Evolutionary conservation across 2,888 invertebrate genomes (phyloP), one percentile per base, ranked within the genome.

Genomic region (Caenorhabditis sp.): DNA sequence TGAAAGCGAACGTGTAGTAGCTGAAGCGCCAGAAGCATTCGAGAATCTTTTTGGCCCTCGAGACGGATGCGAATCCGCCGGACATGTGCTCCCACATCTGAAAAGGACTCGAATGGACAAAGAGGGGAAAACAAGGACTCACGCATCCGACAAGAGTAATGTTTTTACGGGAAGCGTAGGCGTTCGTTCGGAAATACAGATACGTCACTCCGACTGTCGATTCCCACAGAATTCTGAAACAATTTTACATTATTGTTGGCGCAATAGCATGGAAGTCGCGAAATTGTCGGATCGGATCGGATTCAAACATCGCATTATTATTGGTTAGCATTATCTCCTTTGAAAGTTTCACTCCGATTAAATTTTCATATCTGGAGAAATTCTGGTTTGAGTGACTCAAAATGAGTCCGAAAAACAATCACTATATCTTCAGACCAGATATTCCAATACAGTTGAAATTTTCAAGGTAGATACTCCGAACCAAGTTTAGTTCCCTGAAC

Each of bases 21-120:
- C 75, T 71, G 77, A 83, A 85, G 35, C 86, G 75, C 84, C 83
- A 88, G 71, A 85, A 86, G 48, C 83, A 84, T 66, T 87, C 87
- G 45, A 88, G 78, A 37, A 88, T 76, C 56, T 86, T 82, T 53
- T 88, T 88, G 13, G 79, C 59, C 17, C 78, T 79, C 1, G 86
- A 80, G 30, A 85, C 76, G 11, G 58, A 35, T 0, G 83, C 77
- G 61, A 87, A 87, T 22, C 87, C 87, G n/a, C 85, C 86, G n/a
- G 74, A 63, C 11, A 86, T 43, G 66, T 87, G 86, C 41, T 78
- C 48, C 55, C 52, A 56, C 52, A 83, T 77, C 80, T 82, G 68
- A 30, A 80, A 62, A 39, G 9, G 24, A 20, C 4, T n/a, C 6
- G 17, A n/a, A 2, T 5, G 24, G 15, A 24, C 5, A 24, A 22